Evolutionary conservation across 2,888 invertebrate genomes (phyloP).

Genomic region (Ptychoptera contaminata): DNA sequence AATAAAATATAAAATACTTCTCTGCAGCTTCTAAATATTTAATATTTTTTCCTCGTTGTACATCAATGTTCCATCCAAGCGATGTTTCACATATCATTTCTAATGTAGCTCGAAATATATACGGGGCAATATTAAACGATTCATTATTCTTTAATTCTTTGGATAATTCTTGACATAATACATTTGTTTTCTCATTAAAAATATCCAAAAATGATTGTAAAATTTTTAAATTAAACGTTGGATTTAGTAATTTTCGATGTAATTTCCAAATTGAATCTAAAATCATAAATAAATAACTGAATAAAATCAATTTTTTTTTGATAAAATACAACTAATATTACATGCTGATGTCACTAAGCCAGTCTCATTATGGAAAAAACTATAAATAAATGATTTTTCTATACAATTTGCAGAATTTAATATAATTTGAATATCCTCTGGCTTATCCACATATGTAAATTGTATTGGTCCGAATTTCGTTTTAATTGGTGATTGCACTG

Average conservation of each 20-base stretch:
- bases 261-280: conserved; percentile 11
- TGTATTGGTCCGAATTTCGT: too few species aligned
- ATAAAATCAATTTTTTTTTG: too few species aligned
- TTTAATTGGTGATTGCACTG: too few species aligned
- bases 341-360: too few species aligned
- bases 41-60: background rate
- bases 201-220: conserved; percentile 15
- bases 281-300: too few species aligned
- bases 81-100: background rate
- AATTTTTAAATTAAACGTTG: conserved; percentile 14
- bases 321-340: too few species aligned
- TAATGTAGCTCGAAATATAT: background rate
- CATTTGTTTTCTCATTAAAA: conserved; percentile 11
- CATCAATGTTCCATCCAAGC: background rate
- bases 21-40: background rate
- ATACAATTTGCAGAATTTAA: too few species aligned
- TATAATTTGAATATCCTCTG: too few species aligned
- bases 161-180: conserved; percentile 3
- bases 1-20: background rate
- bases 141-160: conserved; percentile 2
- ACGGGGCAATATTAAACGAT: background rate
- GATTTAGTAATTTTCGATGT: conserved; percentile 15
- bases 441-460: too few species aligned
- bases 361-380: too few species aligned
- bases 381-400: too few species aligned